phyloP scores from a whole-genome alignment of 2,888 invertebrate species.

The Autographa pulchrina region DNA sequence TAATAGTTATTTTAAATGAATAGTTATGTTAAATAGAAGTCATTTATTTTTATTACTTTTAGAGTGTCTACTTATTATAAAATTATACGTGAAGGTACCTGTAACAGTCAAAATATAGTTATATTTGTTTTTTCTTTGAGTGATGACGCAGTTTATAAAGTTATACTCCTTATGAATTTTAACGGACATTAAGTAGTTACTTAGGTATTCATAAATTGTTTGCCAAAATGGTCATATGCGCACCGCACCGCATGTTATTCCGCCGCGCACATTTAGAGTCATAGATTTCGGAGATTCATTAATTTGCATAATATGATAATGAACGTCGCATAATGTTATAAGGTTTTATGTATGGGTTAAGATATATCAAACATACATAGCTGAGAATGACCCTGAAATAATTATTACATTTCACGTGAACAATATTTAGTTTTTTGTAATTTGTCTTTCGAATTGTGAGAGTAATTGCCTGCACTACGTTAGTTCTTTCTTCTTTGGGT shows the following conservation, averaged over 20 bases:
- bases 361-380: too few relatives aligned
- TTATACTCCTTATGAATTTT: slow-evolving; percentile 48
- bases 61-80: not conserved
- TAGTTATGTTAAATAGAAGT: slow-evolving; percentile 7
- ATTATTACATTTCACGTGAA: not conserved
- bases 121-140: slow-evolving; percentile 33
- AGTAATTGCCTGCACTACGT: too few relatives aligned
- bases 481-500: too few relatives aligned
- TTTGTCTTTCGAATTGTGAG: too few relatives aligned
- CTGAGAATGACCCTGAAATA: not conserved
- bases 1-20: slow-evolving; percentile 21
- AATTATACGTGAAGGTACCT: not conserved
- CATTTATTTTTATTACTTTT: slow-evolving; percentile 5
- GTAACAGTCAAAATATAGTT: slow-evolving; percentile 3
- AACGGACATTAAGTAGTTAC: slow-evolving; percentile 45
- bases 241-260: slow-evolving; percentile 24
- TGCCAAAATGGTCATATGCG: slow-evolving; percentile 44
- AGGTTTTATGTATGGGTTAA: not conserved
- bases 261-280: not conserved
- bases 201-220: slow-evolving; percentile 50
- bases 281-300: slow-evolving; percentile 27
- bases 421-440: too few relatives aligned
- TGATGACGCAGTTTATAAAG: slow-evolving; percentile 34
- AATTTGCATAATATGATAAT: slow-evolving; percentile 46
- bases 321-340: slow-evolving; percentile 28